phyloP scores from a whole-genome alignment of 2,113 vertebrate species.

The Cyprinodon variegatus region DNA sequence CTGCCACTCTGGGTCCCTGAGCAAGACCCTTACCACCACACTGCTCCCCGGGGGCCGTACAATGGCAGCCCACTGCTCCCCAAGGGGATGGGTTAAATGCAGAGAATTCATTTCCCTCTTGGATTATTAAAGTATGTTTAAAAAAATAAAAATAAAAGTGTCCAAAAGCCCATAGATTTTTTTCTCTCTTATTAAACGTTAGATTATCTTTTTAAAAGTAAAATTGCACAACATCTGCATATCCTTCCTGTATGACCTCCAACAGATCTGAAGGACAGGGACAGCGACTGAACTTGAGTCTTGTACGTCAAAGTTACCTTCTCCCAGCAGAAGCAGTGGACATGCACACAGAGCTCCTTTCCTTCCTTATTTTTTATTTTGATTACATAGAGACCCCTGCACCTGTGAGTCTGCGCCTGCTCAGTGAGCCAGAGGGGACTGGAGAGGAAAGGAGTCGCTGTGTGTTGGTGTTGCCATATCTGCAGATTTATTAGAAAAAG shows the following conservation, averaged over 20 bases:
- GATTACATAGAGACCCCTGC: slow-evolving; percentile 39
- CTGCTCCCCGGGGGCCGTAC: too few species aligned
- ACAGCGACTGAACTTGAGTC: neutral
- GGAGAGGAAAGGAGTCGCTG: slow-evolving; percentile 48
- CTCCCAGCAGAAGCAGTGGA: neutral
- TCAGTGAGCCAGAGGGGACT: slow-evolving; percentile 51
- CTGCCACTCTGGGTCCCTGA: too few species aligned
- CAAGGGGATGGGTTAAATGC: too few species aligned
- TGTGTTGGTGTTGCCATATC: slow-evolving; percentile 3
- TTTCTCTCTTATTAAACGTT: neutral
- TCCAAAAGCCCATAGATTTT: neutral
- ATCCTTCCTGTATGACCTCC: neutral
- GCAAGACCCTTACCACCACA: too few species aligned
- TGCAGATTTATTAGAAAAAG: neutral
- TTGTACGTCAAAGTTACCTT: neutral
- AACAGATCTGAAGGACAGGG: neutral
- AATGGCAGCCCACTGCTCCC: too few species aligned
- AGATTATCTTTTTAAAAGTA: neutral
- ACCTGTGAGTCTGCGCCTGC: slow-evolving; percentile 62
- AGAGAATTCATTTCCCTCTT: neutral
- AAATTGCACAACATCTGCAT: neutral
- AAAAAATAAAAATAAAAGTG: neutral
- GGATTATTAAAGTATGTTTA: neutral
- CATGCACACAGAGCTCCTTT: slow-evolving; percentile 47
- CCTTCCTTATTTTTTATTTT: slow-evolving; percentile 65